These are phyloP conservation scores for Romanogobio albipinnatus DNA, from an alignment of 2,113 vertebrate species.

Conservation along the genomic window DNA sequence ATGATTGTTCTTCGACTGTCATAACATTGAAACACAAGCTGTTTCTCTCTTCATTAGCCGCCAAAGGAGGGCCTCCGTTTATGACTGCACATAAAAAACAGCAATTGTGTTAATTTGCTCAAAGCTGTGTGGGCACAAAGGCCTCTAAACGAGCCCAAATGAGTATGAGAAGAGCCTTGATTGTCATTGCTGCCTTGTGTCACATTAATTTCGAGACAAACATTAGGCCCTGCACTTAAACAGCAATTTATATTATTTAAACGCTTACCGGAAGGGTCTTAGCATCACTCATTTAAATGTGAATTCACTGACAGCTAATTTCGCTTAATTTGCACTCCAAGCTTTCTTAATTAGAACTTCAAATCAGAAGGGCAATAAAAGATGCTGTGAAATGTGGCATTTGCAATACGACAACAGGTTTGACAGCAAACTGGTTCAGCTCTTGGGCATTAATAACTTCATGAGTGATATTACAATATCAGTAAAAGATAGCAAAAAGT, in stretches of 20 bases:
- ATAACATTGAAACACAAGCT: constrained; percentile 66
- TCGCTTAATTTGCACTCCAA: constrained; percentile 90
- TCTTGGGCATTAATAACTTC: constrained; percentile 68
- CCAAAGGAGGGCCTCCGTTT: constrained; percentile 79
- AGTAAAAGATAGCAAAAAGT: neutral
- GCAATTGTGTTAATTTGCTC: constrained; percentile 98
- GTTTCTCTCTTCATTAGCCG: constrained; percentile 87
- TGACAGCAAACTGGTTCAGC: constrained; percentile 66
- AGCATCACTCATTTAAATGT: constrained; percentile 99
- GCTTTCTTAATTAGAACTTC: constrained; percentile 99
- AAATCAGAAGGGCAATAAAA: constrained; percentile 80
- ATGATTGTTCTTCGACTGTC: constrained; percentile 59
- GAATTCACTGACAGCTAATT: constrained; percentile 98
- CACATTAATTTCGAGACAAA: constrained; percentile 99
- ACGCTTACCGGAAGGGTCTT: constrained; percentile 90
- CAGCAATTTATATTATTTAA: constrained; percentile 99
- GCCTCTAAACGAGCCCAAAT: constrained; percentile 96
- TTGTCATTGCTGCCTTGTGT: constrained; percentile 97
- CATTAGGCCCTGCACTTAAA: constrained; percentile 99
- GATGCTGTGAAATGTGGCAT: constrained; percentile 73
- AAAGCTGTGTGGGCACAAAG: constrained; percentile 91
- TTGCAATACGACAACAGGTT: constrained; percentile 66
- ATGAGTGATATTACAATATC: constrained; percentile 37
- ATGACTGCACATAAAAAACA: constrained; percentile 93
- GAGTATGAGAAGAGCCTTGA: constrained; percentile 95